Conservation (phyloP, 2,888 invertebrate species). For the Scelioninae gen. 1 region DNA sequence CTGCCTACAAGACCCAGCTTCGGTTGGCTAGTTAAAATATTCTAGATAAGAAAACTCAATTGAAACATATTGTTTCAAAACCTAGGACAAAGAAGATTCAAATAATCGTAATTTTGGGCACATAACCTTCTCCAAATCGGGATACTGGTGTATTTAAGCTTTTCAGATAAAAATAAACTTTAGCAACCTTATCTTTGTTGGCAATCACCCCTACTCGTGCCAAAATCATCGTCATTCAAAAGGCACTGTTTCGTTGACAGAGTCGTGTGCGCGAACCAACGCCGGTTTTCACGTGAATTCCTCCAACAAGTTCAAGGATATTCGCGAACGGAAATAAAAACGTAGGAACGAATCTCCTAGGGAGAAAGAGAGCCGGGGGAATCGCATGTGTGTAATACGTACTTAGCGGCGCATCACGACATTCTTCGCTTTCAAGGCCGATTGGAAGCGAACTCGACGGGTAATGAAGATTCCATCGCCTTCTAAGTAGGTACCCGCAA, state of each 20-base stretch:
- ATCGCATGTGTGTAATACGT: constrained; percentile 66
- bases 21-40: too few species aligned
- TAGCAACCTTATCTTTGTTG: constrained; percentile 30
- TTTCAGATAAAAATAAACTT: constrained; percentile 39
- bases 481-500: constrained; percentile 66
- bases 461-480: constrained; percentile 72
- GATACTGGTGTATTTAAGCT: constrained; percentile 11
- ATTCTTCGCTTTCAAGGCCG: constrained; percentile 69
- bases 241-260: constrained; percentile 52
- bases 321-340: constrained; percentile 62
- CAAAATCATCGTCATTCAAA: constrained; percentile 53
- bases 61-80: too few species aligned
- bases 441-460: constrained; percentile 68
- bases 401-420: constrained; percentile 66
- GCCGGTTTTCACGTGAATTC: constrained; percentile 64
- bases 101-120: too few species aligned
- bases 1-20: too few species aligned
- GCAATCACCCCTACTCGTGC: constrained; percentile 39
- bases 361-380: constrained; percentile 20
- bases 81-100: too few species aligned
- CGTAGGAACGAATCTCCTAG: constrained; percentile 51
- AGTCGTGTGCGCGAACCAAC: constrained; percentile 51
- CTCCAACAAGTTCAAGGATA: constrained; percentile 66
- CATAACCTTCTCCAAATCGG: background rate
- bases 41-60: too few species aligned